These are phyloP conservation scores for zebrafish (Danio rerio) DNA, from an alignment of 2,113 vertebrate species.

Conservation along the genomic window DNA sequence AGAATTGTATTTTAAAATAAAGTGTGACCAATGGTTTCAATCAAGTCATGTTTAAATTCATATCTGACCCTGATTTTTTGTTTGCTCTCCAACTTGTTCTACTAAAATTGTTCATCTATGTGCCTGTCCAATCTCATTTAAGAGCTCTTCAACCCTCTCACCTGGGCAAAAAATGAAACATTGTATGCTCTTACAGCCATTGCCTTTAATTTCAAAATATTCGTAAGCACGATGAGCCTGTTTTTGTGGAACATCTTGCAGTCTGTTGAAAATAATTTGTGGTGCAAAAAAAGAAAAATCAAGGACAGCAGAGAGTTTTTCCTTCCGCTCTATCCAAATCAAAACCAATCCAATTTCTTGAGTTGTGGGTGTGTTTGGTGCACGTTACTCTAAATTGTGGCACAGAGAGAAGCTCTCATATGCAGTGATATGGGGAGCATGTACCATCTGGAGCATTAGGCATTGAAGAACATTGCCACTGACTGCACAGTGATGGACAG, in stretches of 20 bases:
- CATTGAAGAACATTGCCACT: conserved; percentile 41
- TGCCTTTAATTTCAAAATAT: conserved; percentile 48
- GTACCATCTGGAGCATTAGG: conserved; percentile 63
- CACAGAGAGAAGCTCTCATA: conserved; percentile 52
- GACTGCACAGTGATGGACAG: conserved; percentile 19
- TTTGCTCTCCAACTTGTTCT: conserved; percentile 12
- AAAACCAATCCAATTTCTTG: conserved; percentile 60
- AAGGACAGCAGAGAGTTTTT: background rate
- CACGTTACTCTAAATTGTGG: conserved; percentile 49
- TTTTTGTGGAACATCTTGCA: conserved; percentile 15
- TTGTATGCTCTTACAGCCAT: conserved; percentile 30
- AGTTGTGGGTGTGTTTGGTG: conserved; percentile 50
- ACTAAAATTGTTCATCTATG: conserved; percentile 46
- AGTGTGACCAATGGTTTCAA: conserved; percentile 23
- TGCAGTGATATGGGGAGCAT: conserved; percentile 52
- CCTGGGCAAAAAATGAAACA: conserved; percentile 40
- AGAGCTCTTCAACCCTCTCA: conserved; percentile 47
- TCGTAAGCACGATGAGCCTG: conserved; percentile 19
- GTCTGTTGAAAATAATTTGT: conserved; percentile 43
- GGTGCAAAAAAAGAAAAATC: conserved; percentile 2
- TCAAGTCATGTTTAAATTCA: conserved; percentile 41
- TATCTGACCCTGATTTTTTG: conserved; percentile 21
- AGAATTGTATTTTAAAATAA: too few species aligned
- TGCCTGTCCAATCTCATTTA: conserved; percentile 44
- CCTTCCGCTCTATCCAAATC: background rate